Evolutionary conservation across 1,140 invertebrate genomes (phyloP), one percentile per base, ranked within the genome.

Genomic region (Cyclina sinensis): DNA sequence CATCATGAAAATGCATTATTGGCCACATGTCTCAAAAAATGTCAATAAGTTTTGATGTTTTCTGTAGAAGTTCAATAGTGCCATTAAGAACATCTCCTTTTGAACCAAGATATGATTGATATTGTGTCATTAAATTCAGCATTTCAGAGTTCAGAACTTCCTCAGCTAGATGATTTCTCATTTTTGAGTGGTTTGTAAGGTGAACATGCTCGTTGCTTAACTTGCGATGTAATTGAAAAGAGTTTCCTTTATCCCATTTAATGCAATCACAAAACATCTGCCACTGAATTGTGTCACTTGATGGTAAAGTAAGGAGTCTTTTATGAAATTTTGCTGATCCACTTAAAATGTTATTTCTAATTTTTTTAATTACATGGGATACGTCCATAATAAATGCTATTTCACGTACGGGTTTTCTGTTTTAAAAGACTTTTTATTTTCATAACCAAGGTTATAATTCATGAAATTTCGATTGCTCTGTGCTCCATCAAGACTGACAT

Each of bases 121-220:
- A 89, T 27, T 78, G 51, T 21, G 39, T 21, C 32, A 89, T 37
- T 21, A n/a, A 3, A n/a, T 89, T 3, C 27, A 89, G 39, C 80
- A 89, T 89, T 32, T 89, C 88, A 3, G 35, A 43, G 57, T 85
- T 62, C 9, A 89, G 35, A 5, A 89, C 37, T 27, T 84, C 88
- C 46, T 89, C 88, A 1, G 81, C 88, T 30, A 89, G 35, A 59
- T 89, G 82, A 57, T 86, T 89, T 21, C 88, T 48, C 88, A 86
- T 89, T 48, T 89, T 89, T 57, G n/a, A 43, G 1, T 80, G 76
- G 16, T 2, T 24, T 5, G 30, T 57, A 24, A 37, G 30, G 24
- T 57, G 18, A n/a, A 80, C 35, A 80, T 80, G 76, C n/a, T 80
- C 76, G 35, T 37, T 43, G 1, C 48, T 80, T 37, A 80, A 54